Evolutionary conservation across 2,888 invertebrate species (phyloP).

Genomic region (Aromia moschata): DNA sequence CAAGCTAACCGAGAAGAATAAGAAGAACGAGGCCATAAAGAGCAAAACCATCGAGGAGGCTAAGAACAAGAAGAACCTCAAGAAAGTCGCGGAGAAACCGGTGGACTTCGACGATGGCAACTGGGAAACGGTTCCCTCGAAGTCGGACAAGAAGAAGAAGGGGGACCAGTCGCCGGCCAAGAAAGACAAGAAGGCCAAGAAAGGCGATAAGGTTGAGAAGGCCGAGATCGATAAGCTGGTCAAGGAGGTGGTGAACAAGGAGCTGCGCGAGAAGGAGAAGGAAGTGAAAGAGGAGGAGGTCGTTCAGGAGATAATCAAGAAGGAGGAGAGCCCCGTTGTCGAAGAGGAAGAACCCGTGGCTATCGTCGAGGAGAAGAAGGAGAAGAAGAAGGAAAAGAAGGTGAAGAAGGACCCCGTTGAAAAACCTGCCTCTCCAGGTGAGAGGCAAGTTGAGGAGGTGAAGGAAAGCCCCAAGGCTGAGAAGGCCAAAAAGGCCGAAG

Average conservation of each 20-base stretch:
- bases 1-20: conserved; percentile 62
- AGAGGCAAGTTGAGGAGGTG: conserved; percentile 41
- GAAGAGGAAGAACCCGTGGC: conserved; percentile 46
- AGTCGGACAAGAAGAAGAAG: conserved; percentile 78
- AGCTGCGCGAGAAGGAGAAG: conserved; percentile 59
- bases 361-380: conserved; percentile 56
- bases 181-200: conserved; percentile 58
- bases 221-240: conserved; percentile 63
- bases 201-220: conserved; percentile 60
- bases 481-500: conserved; percentile 38
- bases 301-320: conserved; percentile 52
- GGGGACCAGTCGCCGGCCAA: conserved; percentile 62
- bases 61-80: conserved; percentile 62
- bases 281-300: conserved; percentile 40
- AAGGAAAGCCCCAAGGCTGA: conserved; percentile 40
- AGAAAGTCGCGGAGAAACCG: conserved; percentile 71
- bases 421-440: conserved; percentile 27
- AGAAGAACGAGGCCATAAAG: conserved; percentile 51
- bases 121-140: conserved; percentile 77
- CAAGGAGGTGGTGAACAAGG: conserved; percentile 66
- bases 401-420: conserved; percentile 46
- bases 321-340: conserved; percentile 39
- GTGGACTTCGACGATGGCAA: conserved; percentile 78
- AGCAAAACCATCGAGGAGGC: conserved; percentile 52
- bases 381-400: conserved; percentile 59